These are phyloP conservation scores for Equus quagga DNA, from an alignment of 2,113 vertebrate genomes.

Conservation along the genomic window DNA sequence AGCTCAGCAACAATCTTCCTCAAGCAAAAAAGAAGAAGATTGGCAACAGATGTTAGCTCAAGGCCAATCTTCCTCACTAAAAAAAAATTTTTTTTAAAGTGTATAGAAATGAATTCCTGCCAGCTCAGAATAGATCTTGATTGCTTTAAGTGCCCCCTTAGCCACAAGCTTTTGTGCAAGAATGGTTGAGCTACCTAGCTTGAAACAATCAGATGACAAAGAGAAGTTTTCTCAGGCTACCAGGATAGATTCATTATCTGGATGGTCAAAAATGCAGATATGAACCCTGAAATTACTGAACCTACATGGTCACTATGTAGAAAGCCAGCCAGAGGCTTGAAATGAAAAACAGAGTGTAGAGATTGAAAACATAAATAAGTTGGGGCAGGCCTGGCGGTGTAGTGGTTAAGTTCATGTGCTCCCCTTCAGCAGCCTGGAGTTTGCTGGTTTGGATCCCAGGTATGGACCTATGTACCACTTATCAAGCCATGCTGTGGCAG, in stretches of 20 bases:
- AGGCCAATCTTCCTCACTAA: no score
- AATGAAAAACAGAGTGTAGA: neutral
- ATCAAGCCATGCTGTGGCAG: no score
- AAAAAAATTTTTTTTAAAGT: no score
- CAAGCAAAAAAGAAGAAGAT: no score
- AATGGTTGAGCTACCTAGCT: neutral
- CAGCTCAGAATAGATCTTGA: neutral
- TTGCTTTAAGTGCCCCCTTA: neutral
- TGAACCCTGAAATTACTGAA: neutral
- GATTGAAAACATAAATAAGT: neutral
- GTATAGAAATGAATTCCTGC: neutral
- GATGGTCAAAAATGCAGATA: neutral
- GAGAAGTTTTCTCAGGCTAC: neutral
- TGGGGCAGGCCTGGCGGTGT: no score
- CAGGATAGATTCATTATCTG: neutral
- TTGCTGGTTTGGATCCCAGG: no score
- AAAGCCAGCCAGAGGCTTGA: neutral
- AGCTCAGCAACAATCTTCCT: no score
- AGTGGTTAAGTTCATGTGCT: no score
- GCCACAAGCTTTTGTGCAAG: neutral
- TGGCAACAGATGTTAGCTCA: no score
- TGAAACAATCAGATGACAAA: neutral
- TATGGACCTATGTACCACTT: no score
- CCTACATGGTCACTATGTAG: neutral
- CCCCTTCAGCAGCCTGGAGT: no score